These are phyloP conservation scores for Mycteria americana DNA, from an alignment of 2,797 vertebrate species.

Conservation along the genomic window DNA sequence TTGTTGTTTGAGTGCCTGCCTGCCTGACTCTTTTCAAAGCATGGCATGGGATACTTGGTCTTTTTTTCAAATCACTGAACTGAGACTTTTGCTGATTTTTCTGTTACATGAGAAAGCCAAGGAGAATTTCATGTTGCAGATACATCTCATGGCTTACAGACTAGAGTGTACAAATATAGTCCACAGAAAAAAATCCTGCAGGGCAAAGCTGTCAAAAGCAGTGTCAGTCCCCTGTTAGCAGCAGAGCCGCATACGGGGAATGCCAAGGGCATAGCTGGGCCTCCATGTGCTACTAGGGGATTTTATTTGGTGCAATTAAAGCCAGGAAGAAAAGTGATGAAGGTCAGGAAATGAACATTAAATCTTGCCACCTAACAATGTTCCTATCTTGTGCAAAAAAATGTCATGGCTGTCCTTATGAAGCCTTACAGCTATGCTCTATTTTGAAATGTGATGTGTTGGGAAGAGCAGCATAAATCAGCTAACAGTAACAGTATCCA, in stretches of 20 bases:
- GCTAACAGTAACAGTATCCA: background rate
- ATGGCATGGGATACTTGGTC: accelerated
- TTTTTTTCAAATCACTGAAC: background rate
- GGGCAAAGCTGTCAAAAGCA: conserved; percentile 59
- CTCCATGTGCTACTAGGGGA: background rate
- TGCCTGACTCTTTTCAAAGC: background rate
- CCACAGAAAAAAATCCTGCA: background rate
- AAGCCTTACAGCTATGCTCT: background rate
- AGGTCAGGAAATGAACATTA: background rate
- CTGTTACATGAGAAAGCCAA: background rate
- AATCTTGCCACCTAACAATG: background rate
- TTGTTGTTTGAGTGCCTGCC: background rate
- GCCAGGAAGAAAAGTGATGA: background rate
- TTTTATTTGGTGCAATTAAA: background rate
- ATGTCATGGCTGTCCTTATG: background rate
- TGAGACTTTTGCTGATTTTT: background rate
- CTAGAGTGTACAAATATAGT: conserved; percentile 19
- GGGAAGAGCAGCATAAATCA: background rate
- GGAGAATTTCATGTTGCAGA: background rate
- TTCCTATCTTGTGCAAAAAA: background rate
- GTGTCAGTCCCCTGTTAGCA: background rate
- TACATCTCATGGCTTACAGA: background rate
- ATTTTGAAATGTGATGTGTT: background rate
- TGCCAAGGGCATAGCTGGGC: conserved; percentile 22
- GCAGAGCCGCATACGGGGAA: background rate